Evolutionary conservation across 1,140 invertebrate species (phyloP), one percentile per base, ranked within the genome.

Genomic region (Anagrus nilaparvatae): DNA sequence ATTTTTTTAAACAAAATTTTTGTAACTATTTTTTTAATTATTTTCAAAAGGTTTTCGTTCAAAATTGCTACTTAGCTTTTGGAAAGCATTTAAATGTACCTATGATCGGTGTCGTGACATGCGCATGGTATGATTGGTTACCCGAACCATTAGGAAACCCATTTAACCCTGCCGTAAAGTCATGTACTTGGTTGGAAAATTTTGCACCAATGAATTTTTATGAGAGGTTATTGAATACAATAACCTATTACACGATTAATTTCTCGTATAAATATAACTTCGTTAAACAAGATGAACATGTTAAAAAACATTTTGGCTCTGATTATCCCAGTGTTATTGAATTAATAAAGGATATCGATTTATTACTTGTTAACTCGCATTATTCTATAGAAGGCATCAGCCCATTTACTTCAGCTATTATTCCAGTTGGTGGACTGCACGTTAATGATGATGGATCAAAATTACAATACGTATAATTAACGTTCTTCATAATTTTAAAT

Each of bases 61-160:
- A 30, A 2, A 20, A 46, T 4, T 43, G 41, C 31, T 43, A 19
- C 25, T 6, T 43, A 5, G 16, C 33, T 14, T 46, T 42, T 20
- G 47, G 43, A 5, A 43, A 33, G 17, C 29, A 30, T 12, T 29
- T 49, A 24, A 43, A 46, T 8, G 27, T 49, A 14, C 47, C 40
- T 3, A 31, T 43, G 14, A 27, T 49, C 10, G 44, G 36, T 12
- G 29, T 49, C 3, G 14, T 43, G 4, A 43, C 48, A 4, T 17
- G 21, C 14, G 21, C 35, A 3, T 29, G 34, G 3, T 29, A 30
- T 3, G 40, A 45, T 12, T 46, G 40, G 44, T 21, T 30, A 29
- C 13, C 32, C 13, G 27, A 36, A 4, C 9, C n/a, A 2, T 20
- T 38, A 1, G 48, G 40, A 12, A 40, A 36, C 2, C 40, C 44